These are phyloP conservation scores for Drosophila neutralis DNA, from an alignment of 2,888 invertebrate species.

Conservation along the genomic window DNA sequence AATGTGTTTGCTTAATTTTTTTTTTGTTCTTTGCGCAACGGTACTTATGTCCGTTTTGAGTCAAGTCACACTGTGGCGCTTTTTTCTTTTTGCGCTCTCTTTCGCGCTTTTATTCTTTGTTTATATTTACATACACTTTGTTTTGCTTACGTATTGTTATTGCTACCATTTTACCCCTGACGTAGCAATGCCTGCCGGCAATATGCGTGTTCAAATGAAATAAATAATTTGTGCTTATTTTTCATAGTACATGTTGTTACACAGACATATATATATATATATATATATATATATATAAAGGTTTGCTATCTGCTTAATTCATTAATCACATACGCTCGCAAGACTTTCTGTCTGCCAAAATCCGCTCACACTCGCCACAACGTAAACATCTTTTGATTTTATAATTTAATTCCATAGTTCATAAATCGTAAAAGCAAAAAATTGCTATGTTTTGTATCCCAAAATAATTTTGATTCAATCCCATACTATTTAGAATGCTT, in stretches of 20 bases:
- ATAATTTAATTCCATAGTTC: constrained; percentile 45
- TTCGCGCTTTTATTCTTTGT: constrained; percentile 70
- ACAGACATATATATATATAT: neutral
- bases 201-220: constrained; percentile 22
- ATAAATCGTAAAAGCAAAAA: constrained; percentile 53
- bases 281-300: neutral
- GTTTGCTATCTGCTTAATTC: constrained; percentile 1
- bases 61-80: constrained; percentile 46
- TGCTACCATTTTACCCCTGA: constrained; percentile 31
- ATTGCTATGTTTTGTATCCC: constrained; percentile 2
- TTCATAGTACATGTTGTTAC: constrained; percentile 9
- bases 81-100: constrained; percentile 40
- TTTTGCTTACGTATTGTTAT: constrained; percentile 61
- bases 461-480: constrained; percentile 36
- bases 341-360: constrained; percentile 5
- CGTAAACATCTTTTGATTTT: constrained; percentile 38
- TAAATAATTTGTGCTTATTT: constrained; percentile 41
- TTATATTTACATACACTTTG: constrained; percentile 73
- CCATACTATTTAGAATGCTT: constrained; percentile 11
- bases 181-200: constrained; percentile 5
- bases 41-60: constrained; percentile 23
- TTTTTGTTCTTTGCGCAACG: constrained; percentile 3
- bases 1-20: constrained; percentile 15
- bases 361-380: constrained; percentile 17
- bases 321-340: constrained; percentile 54